A percentile compares a stretch with the other conserved stretches of the same genome.
Conservation (phyloP, 2,888 invertebrate genomes). For the Penaeus monodon region DNA sequence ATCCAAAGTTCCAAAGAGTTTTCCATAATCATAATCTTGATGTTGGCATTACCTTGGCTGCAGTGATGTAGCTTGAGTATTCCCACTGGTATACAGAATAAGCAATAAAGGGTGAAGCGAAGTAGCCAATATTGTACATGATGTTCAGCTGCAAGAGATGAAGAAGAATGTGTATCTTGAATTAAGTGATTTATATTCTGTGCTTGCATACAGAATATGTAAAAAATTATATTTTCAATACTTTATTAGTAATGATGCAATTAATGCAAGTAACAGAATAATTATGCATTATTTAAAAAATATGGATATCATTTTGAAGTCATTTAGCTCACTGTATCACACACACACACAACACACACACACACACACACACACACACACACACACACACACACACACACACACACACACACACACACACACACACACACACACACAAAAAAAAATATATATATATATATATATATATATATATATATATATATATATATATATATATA, state of each 20-base stretch:
- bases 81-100: slow-evolving; percentile 58
- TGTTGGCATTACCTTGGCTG: slow-evolving; percentile 28
- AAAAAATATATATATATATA: too few species aligned
- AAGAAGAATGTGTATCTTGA: not conserved
- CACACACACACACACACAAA: too few species aligned
- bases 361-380: too few species aligned
- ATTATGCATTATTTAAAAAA: not conserved
- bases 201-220: not conserved
- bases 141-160: slow-evolving; percentile 37
- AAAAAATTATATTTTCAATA: too few species aligned
- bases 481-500: too few species aligned
- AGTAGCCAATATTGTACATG: slow-evolving; percentile 59
- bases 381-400: too few species aligned
- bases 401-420: too few species aligned
- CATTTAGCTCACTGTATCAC: too few species aligned
- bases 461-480: too few species aligned
- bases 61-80: slow-evolving; percentile 29
- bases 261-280: not conserved
- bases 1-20: not conserved
- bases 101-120: slow-evolving; percentile 55
- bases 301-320: too few species aligned
- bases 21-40: too few species aligned
- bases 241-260: not conserved
- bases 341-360: too few species aligned
- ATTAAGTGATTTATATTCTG: not conserved